Evolutionary conservation across 2,797 vertebrate genomes (phyloP).

Genomic region (Sphenopsis melanotis): DNA sequence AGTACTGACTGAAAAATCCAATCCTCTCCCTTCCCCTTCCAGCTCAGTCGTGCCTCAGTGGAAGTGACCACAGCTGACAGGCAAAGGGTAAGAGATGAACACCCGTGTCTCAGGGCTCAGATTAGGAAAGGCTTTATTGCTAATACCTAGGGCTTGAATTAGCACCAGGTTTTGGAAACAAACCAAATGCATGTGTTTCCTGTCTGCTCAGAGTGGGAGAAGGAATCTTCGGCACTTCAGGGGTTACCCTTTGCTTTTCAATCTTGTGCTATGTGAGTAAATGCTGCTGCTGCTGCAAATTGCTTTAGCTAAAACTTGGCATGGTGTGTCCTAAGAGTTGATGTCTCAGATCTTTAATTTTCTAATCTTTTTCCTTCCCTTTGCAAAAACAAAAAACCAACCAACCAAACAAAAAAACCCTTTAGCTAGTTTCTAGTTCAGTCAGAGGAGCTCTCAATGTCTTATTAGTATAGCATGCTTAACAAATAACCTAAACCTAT

Average conservation of each 20-base stretch:
- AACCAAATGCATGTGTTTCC: not conserved
- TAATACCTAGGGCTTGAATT: constrained; percentile 35
- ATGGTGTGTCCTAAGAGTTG: not conserved
- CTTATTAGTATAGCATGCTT: not conserved
- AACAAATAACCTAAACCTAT: not conserved
- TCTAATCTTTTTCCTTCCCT: not conserved
- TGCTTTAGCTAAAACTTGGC: not conserved
- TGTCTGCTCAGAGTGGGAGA: not conserved
- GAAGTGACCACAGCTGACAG: not conserved
- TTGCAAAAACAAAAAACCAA: not conserved
- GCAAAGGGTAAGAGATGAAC: not conserved
- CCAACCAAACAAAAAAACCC: too few relatives aligned
- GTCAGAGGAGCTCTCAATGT: not conserved
- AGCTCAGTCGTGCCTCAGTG: not conserved
- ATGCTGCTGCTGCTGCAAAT: not conserved
- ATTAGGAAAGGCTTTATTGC: constrained; percentile 7
- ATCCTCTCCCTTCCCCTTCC: not conserved
- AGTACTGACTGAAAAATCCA: not conserved
- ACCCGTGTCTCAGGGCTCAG: not conserved
- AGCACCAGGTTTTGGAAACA: not conserved
- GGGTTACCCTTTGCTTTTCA: not conserved
- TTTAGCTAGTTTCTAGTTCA: not conserved
- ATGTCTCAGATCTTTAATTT: not conserved
- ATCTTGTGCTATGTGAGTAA: not conserved
- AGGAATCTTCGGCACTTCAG: not conserved